Conservation (phyloP, 2,113 vertebrate species). For the Spea bombifrons region DNA sequence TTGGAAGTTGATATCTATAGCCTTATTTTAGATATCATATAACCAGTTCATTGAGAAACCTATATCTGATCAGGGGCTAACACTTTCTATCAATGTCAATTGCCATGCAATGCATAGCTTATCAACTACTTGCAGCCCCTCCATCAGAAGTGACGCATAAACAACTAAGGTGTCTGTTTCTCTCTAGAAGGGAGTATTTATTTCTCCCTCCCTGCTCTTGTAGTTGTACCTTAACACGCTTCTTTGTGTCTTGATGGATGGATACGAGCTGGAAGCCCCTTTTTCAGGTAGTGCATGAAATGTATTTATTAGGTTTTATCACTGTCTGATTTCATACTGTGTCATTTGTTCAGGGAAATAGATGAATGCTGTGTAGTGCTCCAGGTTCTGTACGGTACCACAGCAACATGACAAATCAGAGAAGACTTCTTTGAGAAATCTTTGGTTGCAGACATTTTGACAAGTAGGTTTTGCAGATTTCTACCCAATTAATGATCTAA, state of each 20-base stretch:
- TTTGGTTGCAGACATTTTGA: slow-evolving; percentile 38
- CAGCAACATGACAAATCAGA: slow-evolving; percentile 56
- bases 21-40: too few species aligned
- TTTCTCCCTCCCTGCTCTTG: slow-evolving; percentile 36
- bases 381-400: slow-evolving; percentile 58
- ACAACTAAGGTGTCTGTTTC: slow-evolving; percentile 54
- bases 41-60: too few species aligned
- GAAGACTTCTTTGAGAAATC: slow-evolving; percentile 45
- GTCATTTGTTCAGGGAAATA: slow-evolving; percentile 69
- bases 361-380: slow-evolving; percentile 56
- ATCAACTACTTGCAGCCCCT: background rate
- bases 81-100: too few species aligned
- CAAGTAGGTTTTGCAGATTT: slow-evolving; percentile 50
- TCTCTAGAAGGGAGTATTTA: slow-evolving; percentile 55
- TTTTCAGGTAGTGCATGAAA: slow-evolving; percentile 64
- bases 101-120: too few species aligned
- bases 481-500: too few species aligned
- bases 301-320: slow-evolving; percentile 73
- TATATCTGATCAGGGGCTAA: too few species aligned
- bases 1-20: too few species aligned
- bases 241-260: slow-evolving; percentile 64
- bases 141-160: background rate
- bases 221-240: slow-evolving; percentile 20
- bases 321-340: slow-evolving; percentile 56
- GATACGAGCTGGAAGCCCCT: slow-evolving; percentile 54